Base-by-base conservation (phyloP, 2,113 vertebrate species). In the Halichoeres trimaculatus region DNA sequence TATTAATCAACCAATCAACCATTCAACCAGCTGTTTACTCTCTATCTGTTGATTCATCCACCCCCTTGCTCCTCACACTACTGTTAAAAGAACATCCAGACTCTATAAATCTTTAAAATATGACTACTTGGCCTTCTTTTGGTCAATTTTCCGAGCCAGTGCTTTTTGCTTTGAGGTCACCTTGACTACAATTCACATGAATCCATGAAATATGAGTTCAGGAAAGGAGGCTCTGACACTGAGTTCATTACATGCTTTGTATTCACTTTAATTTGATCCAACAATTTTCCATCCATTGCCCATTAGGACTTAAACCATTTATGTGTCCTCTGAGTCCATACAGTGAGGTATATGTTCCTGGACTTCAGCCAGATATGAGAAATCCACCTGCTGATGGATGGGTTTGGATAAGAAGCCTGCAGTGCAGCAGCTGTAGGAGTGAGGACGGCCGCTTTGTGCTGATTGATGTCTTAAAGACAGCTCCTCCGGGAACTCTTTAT, bases 401-500 rank as follows among this genome's bases (percentile, higher is more conserved):
- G 55, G 65, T 30, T 22, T 35, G 24, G 43, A 34, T 22, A 24
- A 57, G 64, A 34, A 23, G 34, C 65, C 56, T 22, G 40, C 13
- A 45, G 64, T 4, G 16, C n/a, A 16, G 50, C 36, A 12, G 50
- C 40, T 57, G 22, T 56, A 3, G 53, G 74, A 76, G 41, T 55
- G 75, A 38, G 40, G 66, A 76, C 54, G 80, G 75, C 24, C 35
- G 45, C 50, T 82, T 58, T 56, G 1, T 4, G 9, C 56, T 84
- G 70, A 86, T 83, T 64, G 76, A 76, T 19, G 41, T 16, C 13
- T 55, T 1, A 57, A 60, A 79, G 71, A 67, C 66, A 17, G 38
- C 52, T 38, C 56, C 8, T 3, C 76, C 77, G 84, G 78, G 41
- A 81, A 43, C 2, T n/a, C 68, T 88, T 72, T 81, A 80, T 61